phyloP scores from a whole-genome alignment of 2,113 vertebrate genomes.

The Lycaon pictus region DNA sequence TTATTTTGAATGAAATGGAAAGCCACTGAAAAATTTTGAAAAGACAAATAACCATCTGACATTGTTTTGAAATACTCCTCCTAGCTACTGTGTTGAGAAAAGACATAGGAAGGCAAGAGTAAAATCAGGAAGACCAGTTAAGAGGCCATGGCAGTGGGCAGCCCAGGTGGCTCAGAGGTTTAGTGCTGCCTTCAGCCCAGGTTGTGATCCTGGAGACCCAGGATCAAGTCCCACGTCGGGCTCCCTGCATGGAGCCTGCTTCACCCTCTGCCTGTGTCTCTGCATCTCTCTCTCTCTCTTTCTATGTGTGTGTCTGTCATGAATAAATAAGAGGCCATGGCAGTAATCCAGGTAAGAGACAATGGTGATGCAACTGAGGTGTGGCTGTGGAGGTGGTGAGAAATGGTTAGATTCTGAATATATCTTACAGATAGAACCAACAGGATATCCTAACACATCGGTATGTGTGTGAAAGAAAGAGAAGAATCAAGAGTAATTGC shows the following conservation, averaged over 20 bases:
- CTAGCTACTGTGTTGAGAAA: not conserved
- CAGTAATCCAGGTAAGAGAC: not conserved
- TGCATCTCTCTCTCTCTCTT: too few species aligned
- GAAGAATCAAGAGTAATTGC: not conserved
- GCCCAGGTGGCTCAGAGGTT: not conserved
- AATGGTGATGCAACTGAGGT: too few species aligned
- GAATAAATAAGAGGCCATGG: not conserved
- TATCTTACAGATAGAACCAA: not conserved
- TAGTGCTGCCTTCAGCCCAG: too few species aligned
- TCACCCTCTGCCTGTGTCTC: too few species aligned
- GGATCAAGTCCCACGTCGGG: too few species aligned
- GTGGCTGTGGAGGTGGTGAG: not conserved
- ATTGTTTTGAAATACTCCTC: constrained; percentile 4
- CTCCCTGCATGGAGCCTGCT: too few species aligned
- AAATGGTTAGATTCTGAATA: not conserved
- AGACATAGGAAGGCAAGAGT: not conserved
- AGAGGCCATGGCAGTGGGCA: not conserved
- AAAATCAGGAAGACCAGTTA: not conserved
- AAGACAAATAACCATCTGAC: not conserved
- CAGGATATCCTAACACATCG: not conserved
- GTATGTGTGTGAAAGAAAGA: not conserved
- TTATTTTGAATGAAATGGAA: constrained; percentile 19
- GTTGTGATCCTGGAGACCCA: too few species aligned
- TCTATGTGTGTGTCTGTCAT: too few species aligned
- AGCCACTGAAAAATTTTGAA: not conserved